Evolutionary conservation across 1,140 invertebrate genomes (phyloP).

Genomic region (Portunus trituberculatus): DNA sequence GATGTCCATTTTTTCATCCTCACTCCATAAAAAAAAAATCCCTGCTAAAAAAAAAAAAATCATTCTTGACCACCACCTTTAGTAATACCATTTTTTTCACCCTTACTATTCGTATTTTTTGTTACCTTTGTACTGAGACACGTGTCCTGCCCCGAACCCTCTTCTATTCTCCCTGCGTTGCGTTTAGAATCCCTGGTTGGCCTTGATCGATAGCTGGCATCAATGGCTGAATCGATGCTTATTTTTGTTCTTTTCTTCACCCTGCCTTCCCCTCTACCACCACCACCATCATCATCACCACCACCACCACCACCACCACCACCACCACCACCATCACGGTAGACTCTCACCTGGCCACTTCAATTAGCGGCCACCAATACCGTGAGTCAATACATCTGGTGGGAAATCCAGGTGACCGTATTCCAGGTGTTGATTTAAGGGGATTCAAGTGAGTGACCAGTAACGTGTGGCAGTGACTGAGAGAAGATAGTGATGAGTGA

Average conservation of each 20-base stretch:
- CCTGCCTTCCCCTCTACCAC: too few relatives aligned
- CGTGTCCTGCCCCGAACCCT: not conserved
- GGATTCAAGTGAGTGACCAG: too few relatives aligned
- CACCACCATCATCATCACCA: too few relatives aligned
- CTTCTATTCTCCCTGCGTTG: not conserved
- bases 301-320: too few relatives aligned
- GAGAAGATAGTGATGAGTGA: too few relatives aligned
- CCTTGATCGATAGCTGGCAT: not conserved
- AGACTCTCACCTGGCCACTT: not conserved
- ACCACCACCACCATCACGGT: too few relatives aligned
- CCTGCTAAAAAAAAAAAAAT: too few relatives aligned
- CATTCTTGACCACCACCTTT: too few relatives aligned
- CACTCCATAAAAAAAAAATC: too few relatives aligned
- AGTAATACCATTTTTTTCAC: not conserved
- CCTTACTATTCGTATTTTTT: not conserved
- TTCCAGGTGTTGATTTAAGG: not conserved
- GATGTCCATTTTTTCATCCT: too few relatives aligned
- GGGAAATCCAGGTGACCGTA: not conserved
- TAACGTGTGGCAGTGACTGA: not conserved
- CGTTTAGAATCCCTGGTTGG: not conserved
- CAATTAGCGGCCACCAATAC: not conserved
- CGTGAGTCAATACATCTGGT: not conserved
- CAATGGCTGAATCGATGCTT: constrained; percentile 1
- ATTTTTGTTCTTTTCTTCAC: not conserved
- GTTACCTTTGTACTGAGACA: not conserved